These are phyloP conservation scores for Drosophila barbarae DNA, from an alignment of 2,888 invertebrate species.

Conservation along the genomic window DNA sequence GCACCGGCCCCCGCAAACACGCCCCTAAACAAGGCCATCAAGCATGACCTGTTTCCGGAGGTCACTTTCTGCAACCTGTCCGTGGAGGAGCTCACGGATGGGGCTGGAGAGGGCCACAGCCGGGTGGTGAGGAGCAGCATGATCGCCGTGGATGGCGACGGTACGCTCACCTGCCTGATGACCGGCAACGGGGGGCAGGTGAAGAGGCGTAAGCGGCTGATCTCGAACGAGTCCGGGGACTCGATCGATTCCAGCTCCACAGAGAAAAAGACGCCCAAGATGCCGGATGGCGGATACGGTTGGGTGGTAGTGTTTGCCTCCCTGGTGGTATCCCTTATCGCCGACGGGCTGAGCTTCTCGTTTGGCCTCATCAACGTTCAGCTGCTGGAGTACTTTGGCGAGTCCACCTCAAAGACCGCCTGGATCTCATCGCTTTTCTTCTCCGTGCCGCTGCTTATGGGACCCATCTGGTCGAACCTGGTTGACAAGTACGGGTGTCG, in stretches of 20 bases:
- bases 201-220: constrained; percentile 75
- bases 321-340: constrained; percentile 91
- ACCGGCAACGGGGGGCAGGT: constrained; percentile 46
- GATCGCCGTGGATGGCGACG: constrained; percentile 62
- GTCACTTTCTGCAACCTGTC: constrained; percentile 79
- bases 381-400: constrained; percentile 88
- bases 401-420: constrained; percentile 91
- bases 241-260: constrained; percentile 77
- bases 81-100: constrained; percentile 64
- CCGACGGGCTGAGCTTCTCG: constrained; percentile 95
- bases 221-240: constrained; percentile 78
- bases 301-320: constrained; percentile 89
- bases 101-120: constrained; percentile 48
- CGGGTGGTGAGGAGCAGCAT: constrained; percentile 63
- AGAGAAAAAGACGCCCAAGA: constrained; percentile 78
- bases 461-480: constrained; percentile 85
- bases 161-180: constrained; percentile 47
- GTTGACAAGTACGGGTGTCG: constrained; percentile 93
- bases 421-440: constrained; percentile 95
- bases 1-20: constrained; percentile 64
- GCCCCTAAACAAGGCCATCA: constrained; percentile 71
- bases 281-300: constrained; percentile 80
- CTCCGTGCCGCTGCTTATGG: constrained; percentile 91
- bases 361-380: constrained; percentile 94
- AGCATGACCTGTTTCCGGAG: constrained; percentile 78